phyloP scores from a whole-genome alignment of 2,797 vertebrate species.

The Parauchenoglanis punctatus region DNA sequence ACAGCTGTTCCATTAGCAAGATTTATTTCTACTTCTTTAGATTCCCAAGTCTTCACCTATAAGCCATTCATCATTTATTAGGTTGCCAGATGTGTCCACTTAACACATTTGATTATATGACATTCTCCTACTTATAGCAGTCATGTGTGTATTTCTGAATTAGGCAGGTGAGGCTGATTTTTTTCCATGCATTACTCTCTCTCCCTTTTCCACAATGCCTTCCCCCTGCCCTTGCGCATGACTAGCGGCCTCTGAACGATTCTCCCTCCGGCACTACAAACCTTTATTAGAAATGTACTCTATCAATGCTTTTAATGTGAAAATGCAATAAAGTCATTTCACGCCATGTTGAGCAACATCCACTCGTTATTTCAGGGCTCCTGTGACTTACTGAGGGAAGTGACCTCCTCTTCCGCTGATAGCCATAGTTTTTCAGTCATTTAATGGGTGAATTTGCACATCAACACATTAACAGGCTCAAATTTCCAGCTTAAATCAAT shows the following conservation, averaged over 20 bases:
- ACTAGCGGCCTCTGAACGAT: constrained; percentile 69
- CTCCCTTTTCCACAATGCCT: constrained; percentile 62
- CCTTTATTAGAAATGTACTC: constrained; percentile 80
- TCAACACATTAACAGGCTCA: constrained; percentile 32
- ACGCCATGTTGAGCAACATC: constrained; percentile 80
- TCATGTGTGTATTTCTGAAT: constrained; percentile 42
- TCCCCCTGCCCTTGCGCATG: constrained; percentile 62
- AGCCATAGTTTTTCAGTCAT: constrained; percentile 32
- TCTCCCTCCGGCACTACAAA: constrained; percentile 68
- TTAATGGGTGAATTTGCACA: constrained; percentile 33
- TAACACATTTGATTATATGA: constrained; percentile 26
- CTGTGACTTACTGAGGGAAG: constrained; percentile 64
- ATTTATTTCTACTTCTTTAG: background rate
- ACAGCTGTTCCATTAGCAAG: constrained; percentile 10
- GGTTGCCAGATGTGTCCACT: constrained; percentile 16
- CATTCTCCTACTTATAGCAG: constrained; percentile 20
- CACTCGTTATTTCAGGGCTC: constrained; percentile 75
- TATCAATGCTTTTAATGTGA: constrained; percentile 80
- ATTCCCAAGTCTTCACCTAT: constrained; percentile 16
- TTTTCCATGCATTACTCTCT: constrained; percentile 61
- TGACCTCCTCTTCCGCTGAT: constrained; percentile 50
- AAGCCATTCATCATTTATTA: constrained; percentile 29
- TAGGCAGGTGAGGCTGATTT: constrained; percentile 55
- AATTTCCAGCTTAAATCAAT: constrained; percentile 20
- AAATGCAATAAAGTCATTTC: constrained; percentile 83